Percentiles rank a stretch among this genome's conserved stretches.
Conservation (phyloP, 2,888 invertebrate genomes). For the Eilema griseolum region DNA sequence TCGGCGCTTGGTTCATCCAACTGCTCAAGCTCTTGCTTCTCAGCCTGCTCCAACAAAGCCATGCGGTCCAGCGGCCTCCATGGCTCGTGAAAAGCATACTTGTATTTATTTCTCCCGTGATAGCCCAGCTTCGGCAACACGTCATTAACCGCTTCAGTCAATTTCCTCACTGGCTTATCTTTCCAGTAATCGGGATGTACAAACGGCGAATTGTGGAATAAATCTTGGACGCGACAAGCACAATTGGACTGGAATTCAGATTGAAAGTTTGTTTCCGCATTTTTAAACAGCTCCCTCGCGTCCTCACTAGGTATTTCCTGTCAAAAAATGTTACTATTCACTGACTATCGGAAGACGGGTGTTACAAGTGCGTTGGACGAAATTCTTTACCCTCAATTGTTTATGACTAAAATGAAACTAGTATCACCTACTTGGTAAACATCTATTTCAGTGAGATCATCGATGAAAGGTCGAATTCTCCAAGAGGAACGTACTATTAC, state of each 20-base stretch:
- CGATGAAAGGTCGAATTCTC: slow-evolving; percentile 23
- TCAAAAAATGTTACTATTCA: slow-evolving; percentile 70
- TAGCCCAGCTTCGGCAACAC: slow-evolving; percentile 71
- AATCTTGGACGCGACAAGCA: slow-evolving; percentile 54
- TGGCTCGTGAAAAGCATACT: slow-evolving; percentile 81
- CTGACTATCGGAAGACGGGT: slow-evolving; percentile 38
- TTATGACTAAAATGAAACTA: slow-evolving; percentile 42
- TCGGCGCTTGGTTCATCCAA: slow-evolving; percentile 10
- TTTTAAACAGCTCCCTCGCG: slow-evolving; percentile 56
- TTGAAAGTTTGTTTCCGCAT: slow-evolving; percentile 45
- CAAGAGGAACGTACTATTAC: background rate
- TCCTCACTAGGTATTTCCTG: slow-evolving; percentile 71
- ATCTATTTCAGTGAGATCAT: slow-evolving; percentile 31
- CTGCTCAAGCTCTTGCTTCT: slow-evolving; percentile 61
- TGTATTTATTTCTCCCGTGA: slow-evolving; percentile 75
- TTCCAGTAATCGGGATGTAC: slow-evolving; percentile 77
- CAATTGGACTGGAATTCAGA: slow-evolving; percentile 16
- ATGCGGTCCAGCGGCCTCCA: slow-evolving; percentile 79
- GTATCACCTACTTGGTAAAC: slow-evolving; percentile 21
- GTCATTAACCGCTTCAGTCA: slow-evolving; percentile 52
- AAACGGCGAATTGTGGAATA: slow-evolving; percentile 70
- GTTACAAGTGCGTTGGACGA: slow-evolving; percentile 81
- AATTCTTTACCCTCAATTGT: slow-evolving; percentile 42
- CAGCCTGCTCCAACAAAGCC: slow-evolving; percentile 71
- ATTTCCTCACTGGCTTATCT: slow-evolving; percentile 58